Evolutionary conservation across 2,888 invertebrate genomes (phyloP).

Genomic region (Anthoptus insignis): DNA sequence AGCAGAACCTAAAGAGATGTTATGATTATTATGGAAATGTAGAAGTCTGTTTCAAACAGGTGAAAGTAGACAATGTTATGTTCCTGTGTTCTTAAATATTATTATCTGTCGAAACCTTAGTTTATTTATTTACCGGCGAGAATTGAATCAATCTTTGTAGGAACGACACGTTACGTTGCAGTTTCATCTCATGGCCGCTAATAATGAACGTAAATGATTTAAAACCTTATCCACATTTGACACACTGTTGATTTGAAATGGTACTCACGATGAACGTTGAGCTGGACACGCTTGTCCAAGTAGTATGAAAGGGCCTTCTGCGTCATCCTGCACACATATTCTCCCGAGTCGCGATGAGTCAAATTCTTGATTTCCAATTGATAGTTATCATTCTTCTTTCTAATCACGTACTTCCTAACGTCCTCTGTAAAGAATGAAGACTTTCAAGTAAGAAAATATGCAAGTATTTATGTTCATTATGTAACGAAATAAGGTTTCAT

Average conservation of each 20-base stretch:
- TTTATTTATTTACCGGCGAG: too few relatives aligned
- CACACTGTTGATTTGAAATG: background rate
- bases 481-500: background rate
- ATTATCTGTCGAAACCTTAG: too few relatives aligned
- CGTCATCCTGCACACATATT: conserved; percentile 75
- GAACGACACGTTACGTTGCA: too few relatives aligned
- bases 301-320: conserved; percentile 74
- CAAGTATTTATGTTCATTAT: background rate
- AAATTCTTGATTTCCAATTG: conserved; percentile 72
- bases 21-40: too few relatives aligned
- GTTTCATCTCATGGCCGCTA: too few relatives aligned
- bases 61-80: too few relatives aligned
- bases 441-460: background rate
- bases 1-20: too few relatives aligned
- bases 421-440: conserved; percentile 54
- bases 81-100: too few relatives aligned
- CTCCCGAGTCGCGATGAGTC: conserved; percentile 70
- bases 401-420: conserved; percentile 63
- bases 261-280: conserved; percentile 75
- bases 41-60: too few relatives aligned
- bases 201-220: too few relatives aligned
- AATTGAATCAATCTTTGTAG: too few relatives aligned
- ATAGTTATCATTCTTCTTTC: conserved; percentile 57
- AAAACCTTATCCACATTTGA: too few relatives aligned
- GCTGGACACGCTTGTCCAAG: conserved; percentile 67